A percentile compares a stretch with the other conserved stretches of the same genome.
These are phyloP conservation scores for Lepidurus couesii DNA, from an alignment of 1,140 invertebrate species.

Conservation along the genomic window DNA sequence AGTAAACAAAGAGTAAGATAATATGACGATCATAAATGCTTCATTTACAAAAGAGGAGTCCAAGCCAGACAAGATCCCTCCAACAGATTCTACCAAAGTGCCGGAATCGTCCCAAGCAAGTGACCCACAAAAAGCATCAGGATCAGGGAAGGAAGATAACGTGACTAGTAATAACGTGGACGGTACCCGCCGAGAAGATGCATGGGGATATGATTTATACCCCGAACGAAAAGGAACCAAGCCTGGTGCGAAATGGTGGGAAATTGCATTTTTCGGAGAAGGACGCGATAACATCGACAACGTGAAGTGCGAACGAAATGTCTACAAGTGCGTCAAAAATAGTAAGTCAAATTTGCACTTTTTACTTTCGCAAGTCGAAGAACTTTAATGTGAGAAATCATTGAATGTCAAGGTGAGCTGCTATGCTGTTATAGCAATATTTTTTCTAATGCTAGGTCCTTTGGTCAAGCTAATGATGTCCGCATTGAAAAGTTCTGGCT, in stretches of 20 bases:
- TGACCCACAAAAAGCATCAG: not conserved
- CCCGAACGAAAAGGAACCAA: constrained; percentile 66
- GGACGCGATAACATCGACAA: constrained; percentile 62
- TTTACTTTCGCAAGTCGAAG: not conserved
- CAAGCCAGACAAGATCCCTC: not conserved
- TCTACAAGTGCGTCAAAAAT: constrained; percentile 64
- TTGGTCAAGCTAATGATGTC: constrained; percentile 76
- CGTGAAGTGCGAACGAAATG: constrained; percentile 73
- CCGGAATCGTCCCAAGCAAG: not conserved
- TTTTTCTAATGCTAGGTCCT: constrained; percentile 52
- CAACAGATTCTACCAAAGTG: not conserved
- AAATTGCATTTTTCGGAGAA: constrained; percentile 55
- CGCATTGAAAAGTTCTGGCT: constrained; percentile 77
- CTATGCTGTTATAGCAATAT: constrained; percentile 39
- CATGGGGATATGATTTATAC: constrained; percentile 72
- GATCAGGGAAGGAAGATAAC: not conserved
- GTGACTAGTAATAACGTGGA: not conserved
- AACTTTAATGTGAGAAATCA: too few species aligned
- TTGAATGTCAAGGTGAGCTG: not conserved
- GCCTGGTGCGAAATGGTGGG: constrained; percentile 51
- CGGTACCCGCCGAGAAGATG: constrained; percentile 17
- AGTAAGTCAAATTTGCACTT: constrained; percentile 52
- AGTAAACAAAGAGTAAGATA: not conserved
- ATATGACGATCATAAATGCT: not conserved
- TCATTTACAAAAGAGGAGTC: not conserved